Percentiles rank a stretch among this genome's conserved stretches.
Conservation (phyloP, 2,888 invertebrate genomes). For the Punctoribates punctum region DNA sequence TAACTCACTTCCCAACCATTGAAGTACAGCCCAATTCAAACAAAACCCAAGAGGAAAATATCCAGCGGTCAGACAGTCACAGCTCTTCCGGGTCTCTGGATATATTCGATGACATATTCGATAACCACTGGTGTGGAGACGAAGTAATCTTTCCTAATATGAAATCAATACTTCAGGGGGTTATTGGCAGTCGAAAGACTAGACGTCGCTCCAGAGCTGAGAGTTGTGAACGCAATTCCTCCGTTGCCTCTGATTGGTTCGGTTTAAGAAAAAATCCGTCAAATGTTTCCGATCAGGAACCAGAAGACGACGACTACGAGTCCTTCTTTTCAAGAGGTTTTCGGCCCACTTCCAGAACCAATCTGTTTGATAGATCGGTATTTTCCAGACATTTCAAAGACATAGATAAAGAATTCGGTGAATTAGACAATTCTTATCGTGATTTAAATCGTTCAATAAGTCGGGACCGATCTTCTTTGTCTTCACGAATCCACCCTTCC, state of each 20-base stretch:
- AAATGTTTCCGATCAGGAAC: constrained; percentile 38
- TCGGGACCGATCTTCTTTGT: constrained; percentile 10
- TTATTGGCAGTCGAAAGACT: constrained; percentile 45
- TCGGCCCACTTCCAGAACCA: constrained; percentile 21
- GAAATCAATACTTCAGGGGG: constrained; percentile 45
- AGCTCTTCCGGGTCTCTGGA: constrained; percentile 49
- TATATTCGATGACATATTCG: constrained; percentile 49
- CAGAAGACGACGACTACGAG: constrained; percentile 31
- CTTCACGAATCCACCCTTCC: constrained; percentile 10
- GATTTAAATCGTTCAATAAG: constrained; percentile 19
- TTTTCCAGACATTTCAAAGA: constrained; percentile 38
- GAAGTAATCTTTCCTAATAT: constrained; percentile 47
- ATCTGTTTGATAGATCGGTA: constrained; percentile 14
- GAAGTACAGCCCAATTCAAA: background rate
- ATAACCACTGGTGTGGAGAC: constrained; percentile 49
- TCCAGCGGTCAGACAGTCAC: constrained; percentile 48
- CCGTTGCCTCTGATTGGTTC: constrained; percentile 40
- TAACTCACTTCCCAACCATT: constrained; percentile 42
- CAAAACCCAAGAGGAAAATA: background rate
- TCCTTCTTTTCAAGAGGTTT: background rate
- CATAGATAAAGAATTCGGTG: constrained; percentile 8
- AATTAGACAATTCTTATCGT: background rate
- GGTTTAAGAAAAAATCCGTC: constrained; percentile 2
- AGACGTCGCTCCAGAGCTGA: constrained; percentile 47
- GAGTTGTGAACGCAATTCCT: constrained; percentile 46